A percentile compares a stretch with the other conserved stretches of the same genome.
Conservation (phyloP, 2,888 invertebrate genomes). For the Pyrrhia umbra region DNA sequence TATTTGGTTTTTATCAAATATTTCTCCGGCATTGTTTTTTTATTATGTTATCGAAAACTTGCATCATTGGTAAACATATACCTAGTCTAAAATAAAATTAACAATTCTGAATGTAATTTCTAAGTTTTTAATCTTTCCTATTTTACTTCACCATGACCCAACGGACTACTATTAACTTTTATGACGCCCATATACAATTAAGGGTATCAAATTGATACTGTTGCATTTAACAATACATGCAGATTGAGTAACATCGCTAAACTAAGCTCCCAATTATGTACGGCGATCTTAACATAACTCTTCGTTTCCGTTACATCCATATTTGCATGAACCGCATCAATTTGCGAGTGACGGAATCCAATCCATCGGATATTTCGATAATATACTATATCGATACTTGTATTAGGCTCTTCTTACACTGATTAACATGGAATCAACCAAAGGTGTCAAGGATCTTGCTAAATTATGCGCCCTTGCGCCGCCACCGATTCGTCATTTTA, state of each 20-base stretch:
- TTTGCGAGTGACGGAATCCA: slow-evolving; percentile 34
- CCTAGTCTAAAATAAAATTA: neutral
- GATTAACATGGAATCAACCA: too few relatives aligned
- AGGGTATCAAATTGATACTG: slow-evolving; percentile 44
- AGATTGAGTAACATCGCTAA: slow-evolving; percentile 45
- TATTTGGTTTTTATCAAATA: too few relatives aligned
- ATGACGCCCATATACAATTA: slow-evolving; percentile 48
- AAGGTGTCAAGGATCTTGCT: too few relatives aligned
- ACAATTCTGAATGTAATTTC: neutral
- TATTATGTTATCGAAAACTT: too few relatives aligned
- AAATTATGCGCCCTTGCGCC: too few relatives aligned
- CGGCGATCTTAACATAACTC: slow-evolving; percentile 41
- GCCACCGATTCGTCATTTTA: too few relatives aligned
- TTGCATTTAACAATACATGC: slow-evolving; percentile 43
- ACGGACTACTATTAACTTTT: slow-evolving; percentile 34
- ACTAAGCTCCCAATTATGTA: slow-evolving; percentile 43
- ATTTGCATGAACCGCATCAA: slow-evolving; percentile 57
- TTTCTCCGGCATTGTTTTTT: too few relatives aligned
- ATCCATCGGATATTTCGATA: slow-evolving; percentile 24
- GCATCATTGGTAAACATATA: too few relatives aligned
- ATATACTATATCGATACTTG: neutral
- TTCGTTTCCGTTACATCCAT: slow-evolving; percentile 53
- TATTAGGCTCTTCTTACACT: neutral
- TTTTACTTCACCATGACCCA: slow-evolving; percentile 29
- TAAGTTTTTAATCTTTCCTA: neutral